Evolutionary conservation across 2,113 vertebrate species (phyloP).

Genomic region (Equus quagga): DNA sequence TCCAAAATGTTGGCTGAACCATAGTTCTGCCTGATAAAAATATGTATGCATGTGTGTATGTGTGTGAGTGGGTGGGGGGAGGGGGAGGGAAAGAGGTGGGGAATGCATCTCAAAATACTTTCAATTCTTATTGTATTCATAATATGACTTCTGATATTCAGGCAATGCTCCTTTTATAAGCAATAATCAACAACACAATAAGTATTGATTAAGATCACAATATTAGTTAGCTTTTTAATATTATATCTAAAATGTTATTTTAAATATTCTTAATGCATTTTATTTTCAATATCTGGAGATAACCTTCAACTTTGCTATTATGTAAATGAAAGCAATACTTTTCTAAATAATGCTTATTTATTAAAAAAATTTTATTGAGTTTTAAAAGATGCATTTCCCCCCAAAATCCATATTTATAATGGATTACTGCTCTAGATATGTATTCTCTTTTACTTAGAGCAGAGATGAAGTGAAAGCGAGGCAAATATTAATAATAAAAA

Average conservation of each 20-base stretch:
- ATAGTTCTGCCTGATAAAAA: not conserved
- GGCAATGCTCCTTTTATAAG: not conserved
- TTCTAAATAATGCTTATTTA: not conserved
- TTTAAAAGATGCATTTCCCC: not conserved
- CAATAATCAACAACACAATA: not conserved
- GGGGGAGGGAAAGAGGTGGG: not conserved
- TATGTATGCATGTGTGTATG: not conserved
- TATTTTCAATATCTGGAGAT: constrained; percentile 1
- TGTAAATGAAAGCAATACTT: not conserved
- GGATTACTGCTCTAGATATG: not conserved
- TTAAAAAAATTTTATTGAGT: not conserved
- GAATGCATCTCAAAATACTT: not conserved
- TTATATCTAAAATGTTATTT: not conserved
- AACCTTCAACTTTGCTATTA: not conserved
- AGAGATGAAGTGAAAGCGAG: not conserved
- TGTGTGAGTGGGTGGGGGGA: not conserved
- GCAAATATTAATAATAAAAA: not conserved
- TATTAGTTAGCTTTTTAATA: not conserved
- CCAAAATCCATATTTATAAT: not conserved
- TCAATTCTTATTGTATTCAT: not conserved
- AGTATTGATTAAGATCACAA: not conserved
- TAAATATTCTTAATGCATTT: not conserved
- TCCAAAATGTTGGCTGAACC: not conserved
- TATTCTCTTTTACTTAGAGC: not conserved
- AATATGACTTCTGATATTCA: not conserved